phyloP scores from a whole-genome alignment of 2,113 vertebrate species.

The Genyomyrus donnyi region DNA sequence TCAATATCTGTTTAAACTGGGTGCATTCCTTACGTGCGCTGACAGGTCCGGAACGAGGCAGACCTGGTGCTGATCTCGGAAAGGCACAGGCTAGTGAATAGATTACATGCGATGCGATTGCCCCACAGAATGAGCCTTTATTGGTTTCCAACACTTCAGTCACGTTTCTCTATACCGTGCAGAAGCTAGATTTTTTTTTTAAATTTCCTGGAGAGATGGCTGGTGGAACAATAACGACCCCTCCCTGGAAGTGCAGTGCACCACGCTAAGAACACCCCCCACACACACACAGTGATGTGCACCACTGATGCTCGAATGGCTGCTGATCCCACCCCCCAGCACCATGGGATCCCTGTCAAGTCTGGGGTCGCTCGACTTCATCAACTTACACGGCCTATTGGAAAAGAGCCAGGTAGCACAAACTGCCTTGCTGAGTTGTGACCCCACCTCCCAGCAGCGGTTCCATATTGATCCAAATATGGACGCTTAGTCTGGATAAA shows the following conservation, averaged over 20 bases:
- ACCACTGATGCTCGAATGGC: neutral
- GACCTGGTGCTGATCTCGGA: neutral
- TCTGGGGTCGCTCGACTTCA: neutral
- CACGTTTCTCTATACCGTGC: neutral
- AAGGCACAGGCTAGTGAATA: neutral
- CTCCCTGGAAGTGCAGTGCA: slow-evolving; percentile 27
- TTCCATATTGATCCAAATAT: neutral
- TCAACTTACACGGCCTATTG: neutral
- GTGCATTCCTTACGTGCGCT: slow-evolving; percentile 25
- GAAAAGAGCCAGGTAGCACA: neutral
- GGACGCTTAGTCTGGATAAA: neutral
- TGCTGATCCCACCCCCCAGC: neutral
- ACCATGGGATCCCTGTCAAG: neutral
- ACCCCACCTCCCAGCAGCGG: neutral
- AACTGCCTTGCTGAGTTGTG: neutral
- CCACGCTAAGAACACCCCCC: neutral
- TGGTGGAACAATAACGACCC: slow-evolving; percentile 22
- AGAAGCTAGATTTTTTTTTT: neutral
- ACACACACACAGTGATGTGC: neutral
- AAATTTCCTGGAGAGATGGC: neutral
- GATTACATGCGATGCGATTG: neutral
- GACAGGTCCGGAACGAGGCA: slow-evolving; percentile 16
- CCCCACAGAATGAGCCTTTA: neutral
- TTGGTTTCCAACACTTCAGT: neutral
- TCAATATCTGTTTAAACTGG: slow-evolving; percentile 11